Conservation (phyloP, 2,888 invertebrate genomes). For the Drosophila quinaria region DNA sequence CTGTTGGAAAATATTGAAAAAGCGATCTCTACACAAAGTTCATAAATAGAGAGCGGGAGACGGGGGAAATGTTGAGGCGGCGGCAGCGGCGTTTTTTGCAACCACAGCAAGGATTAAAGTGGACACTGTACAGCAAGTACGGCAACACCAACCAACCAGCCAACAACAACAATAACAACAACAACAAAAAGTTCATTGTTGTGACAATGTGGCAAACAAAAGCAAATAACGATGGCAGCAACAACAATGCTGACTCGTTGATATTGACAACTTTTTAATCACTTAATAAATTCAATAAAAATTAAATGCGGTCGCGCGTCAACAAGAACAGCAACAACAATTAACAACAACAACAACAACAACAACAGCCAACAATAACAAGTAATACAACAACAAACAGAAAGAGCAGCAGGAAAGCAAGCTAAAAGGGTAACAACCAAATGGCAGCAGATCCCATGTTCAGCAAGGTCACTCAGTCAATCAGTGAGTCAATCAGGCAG, state of each 20-base stretch:
- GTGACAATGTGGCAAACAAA: constrained; percentile 76
- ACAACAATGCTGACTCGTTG: constrained; percentile 71
- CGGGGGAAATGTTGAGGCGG: not conserved
- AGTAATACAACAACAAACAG: constrained; percentile 1
- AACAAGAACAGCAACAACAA: constrained; percentile 60
- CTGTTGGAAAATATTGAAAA: constrained; percentile 76
- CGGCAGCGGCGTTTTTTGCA: constrained; percentile 38
- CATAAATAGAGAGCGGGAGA: constrained; percentile 53
- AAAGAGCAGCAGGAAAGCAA: constrained; percentile 4
- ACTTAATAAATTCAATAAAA: constrained; percentile 85
- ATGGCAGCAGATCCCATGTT: not conserved
- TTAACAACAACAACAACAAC: constrained; percentile 63
- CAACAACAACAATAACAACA: constrained; percentile 25
- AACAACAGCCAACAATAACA: constrained; percentile 34
- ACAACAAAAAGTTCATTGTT: constrained; percentile 49
- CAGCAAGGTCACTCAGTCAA: constrained; percentile 27
- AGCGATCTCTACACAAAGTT: constrained; percentile 75
- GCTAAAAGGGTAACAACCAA: constrained; percentile 30
- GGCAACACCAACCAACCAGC: constrained; percentile 27
- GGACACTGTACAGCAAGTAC: constrained; percentile 50
- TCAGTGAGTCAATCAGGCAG: constrained; percentile 40
- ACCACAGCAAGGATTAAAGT: constrained; percentile 74
- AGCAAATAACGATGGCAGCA: constrained; percentile 45
- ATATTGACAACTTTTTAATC: constrained; percentile 85
- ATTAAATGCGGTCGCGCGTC: constrained; percentile 84